These are phyloP conservation scores for Vanacampus margaritifer DNA, from an alignment of 2,113 vertebrate genomes.

Conservation along the genomic window DNA sequence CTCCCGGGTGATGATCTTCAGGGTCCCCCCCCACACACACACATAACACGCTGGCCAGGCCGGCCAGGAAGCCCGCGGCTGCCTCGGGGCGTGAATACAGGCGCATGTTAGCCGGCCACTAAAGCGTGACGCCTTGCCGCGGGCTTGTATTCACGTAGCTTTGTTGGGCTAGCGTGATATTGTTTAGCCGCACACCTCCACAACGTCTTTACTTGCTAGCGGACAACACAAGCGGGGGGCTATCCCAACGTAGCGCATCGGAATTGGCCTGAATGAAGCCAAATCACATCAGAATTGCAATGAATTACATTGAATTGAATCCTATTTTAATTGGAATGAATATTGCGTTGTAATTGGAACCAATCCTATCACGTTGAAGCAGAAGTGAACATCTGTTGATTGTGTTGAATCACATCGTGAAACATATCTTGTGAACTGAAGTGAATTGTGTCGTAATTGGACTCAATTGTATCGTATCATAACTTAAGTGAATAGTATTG, in stretches of 20 bases:
- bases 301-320: background rate
- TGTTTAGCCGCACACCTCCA: background rate
- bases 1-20: conserved; percentile 60
- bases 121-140: conserved; percentile 1
- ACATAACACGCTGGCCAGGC: conserved; percentile 44
- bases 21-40: conserved; percentile 54
- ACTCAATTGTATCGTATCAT: no score
- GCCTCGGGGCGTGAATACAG: conserved; percentile 75
- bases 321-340: background rate
- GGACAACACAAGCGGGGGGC: background rate
- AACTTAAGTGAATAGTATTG: no score
- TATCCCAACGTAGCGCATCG: background rate
- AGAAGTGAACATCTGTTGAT: no score
- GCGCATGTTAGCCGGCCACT: conserved; percentile 35
- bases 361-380: no score
- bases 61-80: conserved; percentile 62
- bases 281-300: background rate
- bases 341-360: background rate
- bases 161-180: background rate
- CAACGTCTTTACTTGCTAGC: background rate
- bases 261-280: no score
- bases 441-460: no score
- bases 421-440: no score
- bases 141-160: background rate
- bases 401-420: no score